Percentiles rank a stretch among this genome's conserved stretches.
phyloP scores from a whole-genome alignment of 2,797 vertebrate species.

The Arctocebus calabarensis region DNA sequence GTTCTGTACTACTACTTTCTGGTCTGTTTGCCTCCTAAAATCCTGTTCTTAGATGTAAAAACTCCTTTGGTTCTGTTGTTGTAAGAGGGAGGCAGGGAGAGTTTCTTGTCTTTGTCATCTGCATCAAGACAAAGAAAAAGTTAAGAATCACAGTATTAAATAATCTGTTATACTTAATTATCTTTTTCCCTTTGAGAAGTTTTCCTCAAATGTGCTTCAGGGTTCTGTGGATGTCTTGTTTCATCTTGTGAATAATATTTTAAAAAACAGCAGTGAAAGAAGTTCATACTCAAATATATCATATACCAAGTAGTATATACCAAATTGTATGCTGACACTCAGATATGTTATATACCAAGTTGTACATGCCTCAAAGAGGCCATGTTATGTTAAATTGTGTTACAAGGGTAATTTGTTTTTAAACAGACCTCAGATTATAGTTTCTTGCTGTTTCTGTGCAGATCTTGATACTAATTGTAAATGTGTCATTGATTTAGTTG shows the following conservation, averaged over 20 bases:
- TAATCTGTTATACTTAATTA: not conserved
- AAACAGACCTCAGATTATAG: not conserved
- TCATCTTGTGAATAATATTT: conserved; percentile 41
- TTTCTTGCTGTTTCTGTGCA: conserved; percentile 34
- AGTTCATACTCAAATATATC: not conserved
- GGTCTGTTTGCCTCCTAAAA: not conserved
- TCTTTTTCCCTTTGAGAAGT: not conserved
- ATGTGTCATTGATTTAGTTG: not conserved
- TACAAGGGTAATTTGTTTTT: not conserved
- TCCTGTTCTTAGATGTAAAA: conserved; percentile 44
- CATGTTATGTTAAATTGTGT: conserved; percentile 28
- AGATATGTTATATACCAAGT: not conserved
- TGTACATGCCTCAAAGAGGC: not conserved
- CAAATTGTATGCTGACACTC: not conserved
- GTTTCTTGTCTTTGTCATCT: conserved; percentile 4
- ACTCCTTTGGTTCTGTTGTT: not conserved
- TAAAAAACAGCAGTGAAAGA: conserved; percentile 9
- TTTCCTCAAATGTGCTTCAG: not conserved
- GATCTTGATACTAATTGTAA: conserved; percentile 7
- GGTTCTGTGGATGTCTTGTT: conserved; percentile 43
- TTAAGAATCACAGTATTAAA: conserved; percentile 36
- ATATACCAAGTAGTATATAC: not conserved
- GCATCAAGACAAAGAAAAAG: conserved; percentile 21
- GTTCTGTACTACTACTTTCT: not conserved
- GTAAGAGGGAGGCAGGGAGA: not conserved